These are phyloP conservation scores for Lithodes maja DNA, from an alignment of 2,888 invertebrate species.

Conservation along the genomic window DNA sequence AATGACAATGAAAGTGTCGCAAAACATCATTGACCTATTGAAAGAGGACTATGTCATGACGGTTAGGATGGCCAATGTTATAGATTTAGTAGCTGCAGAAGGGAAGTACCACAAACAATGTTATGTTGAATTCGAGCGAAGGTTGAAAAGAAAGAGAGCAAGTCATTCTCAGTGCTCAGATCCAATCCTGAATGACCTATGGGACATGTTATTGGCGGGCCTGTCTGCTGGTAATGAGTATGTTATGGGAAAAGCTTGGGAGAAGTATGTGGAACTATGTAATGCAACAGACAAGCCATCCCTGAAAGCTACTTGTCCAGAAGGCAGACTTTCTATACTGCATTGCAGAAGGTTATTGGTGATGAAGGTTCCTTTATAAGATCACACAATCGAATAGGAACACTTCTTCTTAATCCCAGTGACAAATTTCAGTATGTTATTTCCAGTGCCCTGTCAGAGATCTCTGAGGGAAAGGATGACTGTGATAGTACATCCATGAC, in stretches of 20 bases:
- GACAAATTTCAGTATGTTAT: neutral
- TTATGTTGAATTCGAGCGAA: neutral
- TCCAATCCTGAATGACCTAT: slow-evolving; percentile 19
- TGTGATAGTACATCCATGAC: neutral
- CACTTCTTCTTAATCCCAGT: slow-evolving; percentile 9
- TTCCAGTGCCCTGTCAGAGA: slow-evolving; percentile 6
- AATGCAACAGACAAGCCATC: neutral
- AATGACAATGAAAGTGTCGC: neutral
- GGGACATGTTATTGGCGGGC: slow-evolving; percentile 12
- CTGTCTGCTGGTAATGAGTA: slow-evolving; percentile 16
- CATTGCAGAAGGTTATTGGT: slow-evolving; percentile 22
- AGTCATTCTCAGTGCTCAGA: slow-evolving; percentile 10
- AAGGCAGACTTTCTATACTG: slow-evolving; percentile 18
- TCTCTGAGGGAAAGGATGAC: slow-evolving; percentile 21
- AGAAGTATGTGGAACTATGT: neutral
- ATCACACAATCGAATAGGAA: neutral
- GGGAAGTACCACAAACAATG: slow-evolving; percentile 23
- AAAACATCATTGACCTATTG: neutral
- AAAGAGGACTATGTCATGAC: slow-evolving; percentile 16
- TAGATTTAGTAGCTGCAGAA: slow-evolving; percentile 10
- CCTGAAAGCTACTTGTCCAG: slow-evolving; percentile 16
- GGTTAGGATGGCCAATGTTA: neutral
- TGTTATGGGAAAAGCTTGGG: neutral
- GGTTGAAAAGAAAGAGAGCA: slow-evolving; percentile 5
- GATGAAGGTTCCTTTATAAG: slow-evolving; percentile 16